These are phyloP conservation scores for Coilia nasus DNA, from an alignment of 2,797 vertebrate species.

Conservation along the genomic window DNA sequence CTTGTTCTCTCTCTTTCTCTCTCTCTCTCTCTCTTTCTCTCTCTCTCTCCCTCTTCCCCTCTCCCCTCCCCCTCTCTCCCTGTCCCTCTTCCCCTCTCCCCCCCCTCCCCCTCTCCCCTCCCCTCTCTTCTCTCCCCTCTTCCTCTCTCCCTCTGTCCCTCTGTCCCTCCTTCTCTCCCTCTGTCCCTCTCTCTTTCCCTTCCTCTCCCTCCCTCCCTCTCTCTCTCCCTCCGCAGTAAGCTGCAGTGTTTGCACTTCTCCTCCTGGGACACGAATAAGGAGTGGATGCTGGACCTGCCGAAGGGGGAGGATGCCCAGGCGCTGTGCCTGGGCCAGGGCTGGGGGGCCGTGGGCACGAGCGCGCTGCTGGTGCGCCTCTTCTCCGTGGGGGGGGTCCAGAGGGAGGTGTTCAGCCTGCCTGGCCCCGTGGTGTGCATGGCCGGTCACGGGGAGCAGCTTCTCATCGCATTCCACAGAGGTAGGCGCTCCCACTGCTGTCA, in stretches of 20 bases:
- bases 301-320: constrained; percentile 82
- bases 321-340: constrained; percentile 89
- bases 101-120: not conserved
- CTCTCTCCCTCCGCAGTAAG: constrained; percentile 75
- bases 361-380: constrained; percentile 83
- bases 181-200: not conserved
- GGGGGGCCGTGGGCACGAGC: constrained; percentile 88
- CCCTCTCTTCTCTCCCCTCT: not conserved
- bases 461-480: constrained; percentile 90
- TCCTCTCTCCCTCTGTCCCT: not conserved
- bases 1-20: too few relatives aligned
- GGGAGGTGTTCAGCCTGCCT: constrained; percentile 86
- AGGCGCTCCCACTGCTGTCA: not conserved
- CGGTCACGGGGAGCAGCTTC: constrained; percentile 88
- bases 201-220: not conserved
- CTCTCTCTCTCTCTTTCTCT: too few relatives aligned
- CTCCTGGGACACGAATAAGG: constrained; percentile 95
- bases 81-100: not conserved
- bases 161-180: not conserved
- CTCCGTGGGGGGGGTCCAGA: constrained; percentile 89
- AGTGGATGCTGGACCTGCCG: constrained; percentile 94
- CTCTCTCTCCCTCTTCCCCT: not conserved
- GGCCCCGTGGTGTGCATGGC: constrained; percentile 90
- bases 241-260: constrained; percentile 95
- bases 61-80: not conserved